Evolutionary conservation across 2,888 invertebrate species (phyloP).

Genomic region (Philereme transversata): DNA sequence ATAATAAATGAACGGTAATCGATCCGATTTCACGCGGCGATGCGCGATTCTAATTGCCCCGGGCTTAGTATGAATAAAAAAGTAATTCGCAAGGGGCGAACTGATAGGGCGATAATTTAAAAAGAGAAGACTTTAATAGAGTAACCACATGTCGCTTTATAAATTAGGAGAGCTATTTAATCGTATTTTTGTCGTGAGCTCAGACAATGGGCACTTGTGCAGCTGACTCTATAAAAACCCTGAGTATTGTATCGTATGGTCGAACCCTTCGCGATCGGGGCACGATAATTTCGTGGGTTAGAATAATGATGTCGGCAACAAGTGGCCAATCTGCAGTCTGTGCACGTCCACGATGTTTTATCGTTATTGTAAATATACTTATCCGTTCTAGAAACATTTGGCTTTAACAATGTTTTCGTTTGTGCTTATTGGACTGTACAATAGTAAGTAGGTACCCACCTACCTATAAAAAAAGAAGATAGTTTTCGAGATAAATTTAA

Average conservation of each 20-base stretch:
- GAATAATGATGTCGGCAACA: constrained; percentile 35
- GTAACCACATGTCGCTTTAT: constrained; percentile 44
- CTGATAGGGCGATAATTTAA: constrained; percentile 45
- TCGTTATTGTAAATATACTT: constrained; percentile 31
- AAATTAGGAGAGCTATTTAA: constrained; percentile 57
- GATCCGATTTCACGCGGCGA: constrained; percentile 72
- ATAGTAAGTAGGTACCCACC: too few relatives aligned
- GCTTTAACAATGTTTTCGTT: constrained; percentile 5
- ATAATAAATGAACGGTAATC: constrained; percentile 57
- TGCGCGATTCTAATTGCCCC: constrained; percentile 63
- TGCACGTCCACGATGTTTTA: constrained; percentile 35
- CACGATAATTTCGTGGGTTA: constrained; percentile 27
- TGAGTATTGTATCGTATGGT: constrained; percentile 36
- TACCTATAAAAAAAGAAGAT: too few relatives aligned
- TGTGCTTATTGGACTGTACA: too few relatives aligned
- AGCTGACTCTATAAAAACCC: constrained; percentile 75
- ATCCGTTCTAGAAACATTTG: constrained; percentile 16
- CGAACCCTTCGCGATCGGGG: constrained; percentile 26
- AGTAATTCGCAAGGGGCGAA: constrained; percentile 55
- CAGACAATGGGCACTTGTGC: constrained; percentile 72
- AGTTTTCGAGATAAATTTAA: too few relatives aligned
- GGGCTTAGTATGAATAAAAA: constrained; percentile 66
- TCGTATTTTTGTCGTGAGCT: constrained; percentile 57
- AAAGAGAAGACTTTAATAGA: constrained; percentile 37
- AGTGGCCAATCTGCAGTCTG: constrained; percentile 38